phyloP scores from a whole-genome alignment of 1,140 invertebrate species.

The Drosophila subpulchrella region DNA sequence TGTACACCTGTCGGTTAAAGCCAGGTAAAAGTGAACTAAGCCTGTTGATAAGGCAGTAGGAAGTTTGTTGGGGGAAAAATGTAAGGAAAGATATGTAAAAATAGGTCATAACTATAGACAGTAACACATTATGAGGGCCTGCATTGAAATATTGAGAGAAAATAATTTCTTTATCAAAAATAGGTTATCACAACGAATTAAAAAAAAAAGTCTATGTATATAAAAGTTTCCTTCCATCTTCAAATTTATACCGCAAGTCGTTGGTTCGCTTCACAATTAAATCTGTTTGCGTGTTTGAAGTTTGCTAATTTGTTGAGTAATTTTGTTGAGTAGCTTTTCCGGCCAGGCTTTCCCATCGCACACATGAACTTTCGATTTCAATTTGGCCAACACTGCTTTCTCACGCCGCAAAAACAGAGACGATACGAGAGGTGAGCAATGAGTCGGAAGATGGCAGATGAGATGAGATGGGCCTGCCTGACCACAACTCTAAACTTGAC shows the following conservation, averaged over 20 bases:
- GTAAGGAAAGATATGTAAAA: too few species aligned
- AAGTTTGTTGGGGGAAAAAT: too few species aligned
- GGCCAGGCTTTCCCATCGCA: constrained; percentile 26
- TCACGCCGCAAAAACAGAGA: constrained; percentile 2
- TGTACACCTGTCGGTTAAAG: constrained; percentile 35
- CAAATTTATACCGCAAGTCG: neutral
- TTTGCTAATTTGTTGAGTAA: constrained; percentile 43
- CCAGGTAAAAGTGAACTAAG: constrained; percentile 27
- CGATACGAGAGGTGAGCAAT: constrained; percentile 16
- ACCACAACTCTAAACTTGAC: constrained; percentile 59
- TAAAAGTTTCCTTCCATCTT: neutral
- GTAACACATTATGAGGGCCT: too few species aligned
- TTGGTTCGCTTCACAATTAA: neutral
- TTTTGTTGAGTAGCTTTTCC: constrained; percentile 32
- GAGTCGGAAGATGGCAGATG: constrained; percentile 22
- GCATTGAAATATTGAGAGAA: too few species aligned
- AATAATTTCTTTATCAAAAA: too few species aligned
- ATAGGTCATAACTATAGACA: too few species aligned
- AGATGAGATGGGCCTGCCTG: constrained; percentile 30
- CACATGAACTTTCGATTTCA: constrained; percentile 47
- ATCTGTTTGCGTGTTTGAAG: constrained; percentile 35
- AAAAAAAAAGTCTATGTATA: neutral
- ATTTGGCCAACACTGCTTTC: constrained; percentile 26
- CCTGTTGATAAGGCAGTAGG: constrained; percentile 3
- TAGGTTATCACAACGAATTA: too few species aligned